These are phyloP conservation scores for Lamellibrachia luymesi DNA, from an alignment of 1,140 invertebrate species.

Conservation along the genomic window DNA sequence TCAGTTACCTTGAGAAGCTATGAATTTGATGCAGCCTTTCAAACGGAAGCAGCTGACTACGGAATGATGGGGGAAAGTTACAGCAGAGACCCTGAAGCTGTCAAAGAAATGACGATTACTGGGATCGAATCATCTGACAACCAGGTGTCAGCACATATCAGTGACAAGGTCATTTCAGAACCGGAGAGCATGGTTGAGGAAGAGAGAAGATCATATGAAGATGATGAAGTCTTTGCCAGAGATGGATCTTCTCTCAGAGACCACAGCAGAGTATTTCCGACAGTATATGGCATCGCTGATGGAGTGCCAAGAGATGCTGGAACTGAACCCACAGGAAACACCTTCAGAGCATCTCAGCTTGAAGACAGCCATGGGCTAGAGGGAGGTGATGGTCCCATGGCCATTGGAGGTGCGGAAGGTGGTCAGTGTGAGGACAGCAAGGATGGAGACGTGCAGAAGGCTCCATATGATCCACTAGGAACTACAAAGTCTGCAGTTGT, in stretches of 20 bases:
- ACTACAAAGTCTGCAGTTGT: not conserved
- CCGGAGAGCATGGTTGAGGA: not conserved
- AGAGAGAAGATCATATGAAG: not conserved
- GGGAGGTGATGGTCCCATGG: not conserved
- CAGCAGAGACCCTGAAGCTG: not conserved
- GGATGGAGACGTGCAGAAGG: not conserved
- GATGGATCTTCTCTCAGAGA: not conserved
- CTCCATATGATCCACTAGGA: not conserved
- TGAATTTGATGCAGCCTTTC: not conserved
- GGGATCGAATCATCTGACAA: not conserved
- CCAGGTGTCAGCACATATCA: not conserved
- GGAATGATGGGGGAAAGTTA: not conserved
- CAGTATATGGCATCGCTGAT: not conserved
- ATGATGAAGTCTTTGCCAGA: not conserved
- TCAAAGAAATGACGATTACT: not conserved
- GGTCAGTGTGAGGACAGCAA: not conserved
- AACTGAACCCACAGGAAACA: not conserved
- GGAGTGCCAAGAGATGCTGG: not conserved
- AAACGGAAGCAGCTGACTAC: not conserved
- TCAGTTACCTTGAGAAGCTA: not conserved
- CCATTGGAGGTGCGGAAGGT: not conserved
- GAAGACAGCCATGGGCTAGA: not conserved
- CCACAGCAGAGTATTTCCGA: not conserved
- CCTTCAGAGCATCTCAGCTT: not conserved
- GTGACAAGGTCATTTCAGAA: not conserved